Percentiles rank a stretch among this genome's conserved stretches.
Conservation (phyloP, 2,797 vertebrate species). For the Anableps anableps region DNA sequence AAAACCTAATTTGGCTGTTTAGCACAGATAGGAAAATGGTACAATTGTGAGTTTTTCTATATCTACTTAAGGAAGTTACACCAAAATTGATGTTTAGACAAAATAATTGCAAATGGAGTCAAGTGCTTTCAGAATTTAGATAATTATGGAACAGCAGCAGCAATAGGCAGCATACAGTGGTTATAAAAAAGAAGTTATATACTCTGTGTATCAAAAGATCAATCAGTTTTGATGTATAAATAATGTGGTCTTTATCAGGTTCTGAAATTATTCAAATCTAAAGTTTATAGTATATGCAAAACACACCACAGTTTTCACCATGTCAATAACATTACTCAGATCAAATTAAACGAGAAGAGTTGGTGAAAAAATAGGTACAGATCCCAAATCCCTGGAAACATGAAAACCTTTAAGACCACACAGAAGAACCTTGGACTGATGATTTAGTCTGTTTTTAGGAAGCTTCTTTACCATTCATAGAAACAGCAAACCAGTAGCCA, state of each 20-base stretch:
- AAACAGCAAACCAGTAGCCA: not conserved
- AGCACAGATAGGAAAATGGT: not conserved
- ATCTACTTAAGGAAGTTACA: conserved; percentile 4
- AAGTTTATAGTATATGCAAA: not conserved
- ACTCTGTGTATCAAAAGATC: not conserved
- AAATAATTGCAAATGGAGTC: conserved; percentile 15
- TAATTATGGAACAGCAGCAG: not conserved
- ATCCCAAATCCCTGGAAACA: not conserved
- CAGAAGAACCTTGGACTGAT: not conserved
- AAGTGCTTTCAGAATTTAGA: not conserved
- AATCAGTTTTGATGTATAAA: not conserved
- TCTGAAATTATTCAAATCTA: not conserved
- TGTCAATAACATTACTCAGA: not conserved
- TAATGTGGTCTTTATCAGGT: not conserved
- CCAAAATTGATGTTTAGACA: conserved; percentile 4
- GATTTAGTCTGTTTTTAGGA: not conserved
- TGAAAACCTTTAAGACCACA: not conserved
- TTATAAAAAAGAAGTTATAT: not conserved
- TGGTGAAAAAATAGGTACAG: not conserved
- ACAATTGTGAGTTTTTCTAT: not conserved
- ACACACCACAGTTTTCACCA: not conserved
- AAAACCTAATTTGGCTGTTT: not conserved
- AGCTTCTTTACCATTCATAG: not conserved
- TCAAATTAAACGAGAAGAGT: not conserved
- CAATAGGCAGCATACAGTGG: not conserved